Evolutionary conservation across 2,113 vertebrate species (phyloP).

Genomic region (Corvus moneduloides): DNA sequence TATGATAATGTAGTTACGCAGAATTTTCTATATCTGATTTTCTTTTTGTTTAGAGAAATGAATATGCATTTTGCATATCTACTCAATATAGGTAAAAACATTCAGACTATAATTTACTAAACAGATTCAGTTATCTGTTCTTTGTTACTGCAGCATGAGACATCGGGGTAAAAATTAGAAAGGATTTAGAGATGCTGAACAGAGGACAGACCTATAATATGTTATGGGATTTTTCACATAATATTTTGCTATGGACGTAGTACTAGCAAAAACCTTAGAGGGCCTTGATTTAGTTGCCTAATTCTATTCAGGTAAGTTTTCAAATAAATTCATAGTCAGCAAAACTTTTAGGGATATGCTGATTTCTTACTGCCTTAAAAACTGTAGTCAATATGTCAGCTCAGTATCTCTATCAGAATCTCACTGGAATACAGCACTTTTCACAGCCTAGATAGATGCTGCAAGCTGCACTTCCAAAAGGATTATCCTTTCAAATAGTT

Average conservation of each 20-base stretch:
- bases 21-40: not conserved
- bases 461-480: not conserved
- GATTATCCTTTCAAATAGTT: not conserved
- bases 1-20: not conserved
- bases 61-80: not conserved
- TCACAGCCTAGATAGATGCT: not conserved
- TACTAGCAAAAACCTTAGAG: not conserved
- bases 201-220: not conserved
- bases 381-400: not conserved
- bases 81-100: not conserved
- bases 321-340: not conserved
- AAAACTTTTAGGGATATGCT: not conserved
- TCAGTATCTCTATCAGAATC: not conserved
- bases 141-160: not conserved
- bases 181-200: not conserved
- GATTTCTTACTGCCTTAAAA: not conserved
- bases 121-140: not conserved
- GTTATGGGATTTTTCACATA: not conserved
- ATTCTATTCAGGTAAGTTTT: not conserved
- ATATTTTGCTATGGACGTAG: not conserved
- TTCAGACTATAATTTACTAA: not conserved
- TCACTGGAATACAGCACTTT: not conserved
- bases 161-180: not conserved
- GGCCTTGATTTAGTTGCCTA: not conserved
- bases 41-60: not conserved